Evolutionary conservation across 2,113 vertebrate species (phyloP).

Genomic region (Thermophis baileyi): DNA sequence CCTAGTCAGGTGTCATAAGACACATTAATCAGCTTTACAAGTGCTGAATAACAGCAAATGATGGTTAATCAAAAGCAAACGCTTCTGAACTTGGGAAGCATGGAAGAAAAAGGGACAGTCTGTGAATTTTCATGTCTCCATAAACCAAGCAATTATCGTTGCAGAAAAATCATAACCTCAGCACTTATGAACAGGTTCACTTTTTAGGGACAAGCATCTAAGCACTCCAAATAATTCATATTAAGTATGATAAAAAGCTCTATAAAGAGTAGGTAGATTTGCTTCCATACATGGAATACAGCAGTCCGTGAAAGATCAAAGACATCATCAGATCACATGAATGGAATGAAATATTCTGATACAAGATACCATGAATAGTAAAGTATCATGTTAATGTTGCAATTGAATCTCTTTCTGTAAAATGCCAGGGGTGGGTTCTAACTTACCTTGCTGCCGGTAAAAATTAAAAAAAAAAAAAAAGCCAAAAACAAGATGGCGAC

Average conservation of each 20-base stretch:
- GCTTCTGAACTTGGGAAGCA: background rate
- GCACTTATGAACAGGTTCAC: background rate
- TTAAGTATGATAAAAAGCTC: background rate
- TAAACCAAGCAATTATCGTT: background rate
- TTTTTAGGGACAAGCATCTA: background rate
- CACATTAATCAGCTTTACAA: background rate
- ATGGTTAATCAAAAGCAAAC: background rate
- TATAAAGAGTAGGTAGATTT: background rate
- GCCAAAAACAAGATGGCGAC: too few species aligned
- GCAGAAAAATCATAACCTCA: background rate
- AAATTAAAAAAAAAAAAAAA: too few species aligned
- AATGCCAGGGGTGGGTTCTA: too few species aligned
- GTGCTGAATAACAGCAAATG: background rate
- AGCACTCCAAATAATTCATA: background rate
- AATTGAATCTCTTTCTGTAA: background rate
- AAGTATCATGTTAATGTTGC: constrained; percentile 18
- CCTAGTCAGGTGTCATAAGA: too few species aligned
- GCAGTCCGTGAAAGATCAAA: constrained; percentile 36
- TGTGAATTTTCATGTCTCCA: background rate
- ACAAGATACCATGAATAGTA: background rate
- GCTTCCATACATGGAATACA: background rate
- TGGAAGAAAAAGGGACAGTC: background rate
- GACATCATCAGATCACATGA: background rate
- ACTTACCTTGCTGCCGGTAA: too few species aligned
- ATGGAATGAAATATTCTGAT: constrained; percentile 22